These are phyloP conservation scores for Megaceryle alcyon DNA, from an alignment of 2,797 vertebrate genomes.

Conservation along the genomic window DNA sequence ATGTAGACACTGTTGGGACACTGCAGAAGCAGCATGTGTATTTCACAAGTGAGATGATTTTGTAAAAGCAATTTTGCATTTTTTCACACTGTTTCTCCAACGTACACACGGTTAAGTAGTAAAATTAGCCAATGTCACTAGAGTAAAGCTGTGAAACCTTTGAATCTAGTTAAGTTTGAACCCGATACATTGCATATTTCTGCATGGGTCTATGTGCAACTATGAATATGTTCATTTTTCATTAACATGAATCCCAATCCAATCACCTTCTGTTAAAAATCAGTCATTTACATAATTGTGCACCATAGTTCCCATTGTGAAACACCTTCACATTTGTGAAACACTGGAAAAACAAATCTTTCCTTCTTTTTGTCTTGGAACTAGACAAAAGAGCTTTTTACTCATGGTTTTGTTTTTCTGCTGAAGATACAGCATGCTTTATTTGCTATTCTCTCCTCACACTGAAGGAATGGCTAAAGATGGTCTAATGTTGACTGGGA, in stretches of 20 bases:
- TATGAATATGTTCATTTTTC: not conserved
- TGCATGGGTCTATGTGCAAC: not conserved
- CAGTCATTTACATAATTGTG: not conserved
- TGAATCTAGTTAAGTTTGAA: not conserved
- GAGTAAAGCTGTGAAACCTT: not conserved
- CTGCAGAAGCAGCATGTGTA: not conserved
- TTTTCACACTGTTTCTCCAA: not conserved
- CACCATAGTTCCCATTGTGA: not conserved
- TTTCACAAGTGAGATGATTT: conserved; percentile 42
- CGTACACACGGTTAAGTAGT: not conserved
- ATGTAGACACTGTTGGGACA: conserved; percentile 24
- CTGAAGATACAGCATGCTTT: not conserved
- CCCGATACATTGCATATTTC: not conserved
- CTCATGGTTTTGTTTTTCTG: not conserved
- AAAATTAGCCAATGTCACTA: not conserved
- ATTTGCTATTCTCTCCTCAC: not conserved
- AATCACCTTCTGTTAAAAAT: not conserved
- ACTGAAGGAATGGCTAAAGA: not conserved
- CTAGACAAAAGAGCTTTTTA: not conserved
- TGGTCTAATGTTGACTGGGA: not conserved
- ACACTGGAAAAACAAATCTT: not conserved
- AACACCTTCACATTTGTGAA: not conserved
- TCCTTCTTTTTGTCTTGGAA: not conserved
- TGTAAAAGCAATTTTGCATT: conserved; percentile 16
- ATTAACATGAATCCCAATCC: not conserved